Percentiles rank a stretch among this genome's conserved stretches.
These are phyloP conservation scores for Fistularia commersonii DNA, from an alignment of 2,797 vertebrate genomes.

Conservation along the genomic window DNA sequence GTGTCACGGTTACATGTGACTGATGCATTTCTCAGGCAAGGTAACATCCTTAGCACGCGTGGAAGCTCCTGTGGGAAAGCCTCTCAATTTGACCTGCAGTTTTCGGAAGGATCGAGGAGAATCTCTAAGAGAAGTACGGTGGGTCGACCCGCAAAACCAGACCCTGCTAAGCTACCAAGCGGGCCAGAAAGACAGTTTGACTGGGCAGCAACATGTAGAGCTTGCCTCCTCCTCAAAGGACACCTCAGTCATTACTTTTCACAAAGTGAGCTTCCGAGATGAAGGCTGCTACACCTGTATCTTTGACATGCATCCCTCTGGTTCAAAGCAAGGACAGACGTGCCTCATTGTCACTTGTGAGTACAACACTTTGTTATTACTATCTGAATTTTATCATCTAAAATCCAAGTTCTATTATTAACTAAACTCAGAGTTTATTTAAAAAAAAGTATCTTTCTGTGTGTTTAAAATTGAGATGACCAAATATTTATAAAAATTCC, in stretches of 20 bases:
- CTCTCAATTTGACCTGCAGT: conserved; percentile 74
- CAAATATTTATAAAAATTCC: too few species aligned
- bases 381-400: too few species aligned
- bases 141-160: conserved; percentile 75
- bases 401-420: too few species aligned
- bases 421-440: too few species aligned
- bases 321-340: conserved; percentile 65
- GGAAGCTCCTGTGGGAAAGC: conserved; percentile 65
- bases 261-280: conserved; percentile 73
- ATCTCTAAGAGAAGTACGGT: conserved; percentile 63
- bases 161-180: conserved; percentile 71
- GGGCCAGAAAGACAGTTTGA: conserved; percentile 62
- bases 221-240: conserved; percentile 56
- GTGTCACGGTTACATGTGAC: conserved; percentile 1
- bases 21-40: conserved; percentile 53
- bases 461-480: too few species aligned
- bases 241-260: conserved; percentile 67
- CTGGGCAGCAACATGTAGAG: conserved; percentile 76
- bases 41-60: conserved; percentile 60
- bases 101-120: conserved; percentile 61
- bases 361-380: conserved; percentile 6
- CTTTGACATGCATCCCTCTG: conserved; percentile 68
- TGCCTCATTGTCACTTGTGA: conserved; percentile 76
- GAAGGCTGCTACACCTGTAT: conserved; percentile 80
- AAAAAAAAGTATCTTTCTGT: too few species aligned